phyloP scores from a whole-genome alignment of 2,888 invertebrate genomes.

The Rapana venosa region DNA sequence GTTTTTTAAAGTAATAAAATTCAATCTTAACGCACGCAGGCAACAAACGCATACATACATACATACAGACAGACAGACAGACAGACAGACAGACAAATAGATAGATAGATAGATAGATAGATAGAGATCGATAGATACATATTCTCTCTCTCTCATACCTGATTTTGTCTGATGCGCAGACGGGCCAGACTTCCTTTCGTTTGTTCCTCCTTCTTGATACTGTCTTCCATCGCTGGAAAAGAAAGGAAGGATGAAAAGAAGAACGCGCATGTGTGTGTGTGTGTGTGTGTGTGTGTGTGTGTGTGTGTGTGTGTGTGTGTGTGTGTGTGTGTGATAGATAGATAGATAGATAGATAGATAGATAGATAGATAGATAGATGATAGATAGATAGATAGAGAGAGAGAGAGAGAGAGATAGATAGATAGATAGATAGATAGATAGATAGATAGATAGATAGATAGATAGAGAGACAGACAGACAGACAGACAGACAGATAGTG shows the following conservation, averaged over 20 bases:
- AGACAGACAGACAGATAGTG: too few species aligned
- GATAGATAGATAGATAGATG: neutral
- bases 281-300: too few species aligned
- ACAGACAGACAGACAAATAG: neutral
- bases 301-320: too few species aligned
- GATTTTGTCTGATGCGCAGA: neutral
- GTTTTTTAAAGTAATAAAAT: neutral
- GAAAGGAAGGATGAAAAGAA: neutral
- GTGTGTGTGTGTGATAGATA: too few species aligned
- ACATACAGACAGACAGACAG: neutral
- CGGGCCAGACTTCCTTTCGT: neutral
- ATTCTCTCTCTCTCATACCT: neutral
- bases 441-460: too few species aligned
- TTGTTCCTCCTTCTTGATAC: neutral
- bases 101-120: neutral
- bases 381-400: neutral
- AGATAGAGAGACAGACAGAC: too few species aligned
- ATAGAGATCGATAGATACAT: neutral
- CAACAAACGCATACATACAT: neutral
- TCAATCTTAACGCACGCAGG: neutral
- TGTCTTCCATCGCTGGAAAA: neutral
- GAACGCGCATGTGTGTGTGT: neutral
- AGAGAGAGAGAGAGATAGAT: neutral
- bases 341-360: neutral
- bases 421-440: neutral